Base-by-base conservation (phyloP, 2,113 vertebrate genomes). In the Paracanthobrama guichenoti region DNA sequence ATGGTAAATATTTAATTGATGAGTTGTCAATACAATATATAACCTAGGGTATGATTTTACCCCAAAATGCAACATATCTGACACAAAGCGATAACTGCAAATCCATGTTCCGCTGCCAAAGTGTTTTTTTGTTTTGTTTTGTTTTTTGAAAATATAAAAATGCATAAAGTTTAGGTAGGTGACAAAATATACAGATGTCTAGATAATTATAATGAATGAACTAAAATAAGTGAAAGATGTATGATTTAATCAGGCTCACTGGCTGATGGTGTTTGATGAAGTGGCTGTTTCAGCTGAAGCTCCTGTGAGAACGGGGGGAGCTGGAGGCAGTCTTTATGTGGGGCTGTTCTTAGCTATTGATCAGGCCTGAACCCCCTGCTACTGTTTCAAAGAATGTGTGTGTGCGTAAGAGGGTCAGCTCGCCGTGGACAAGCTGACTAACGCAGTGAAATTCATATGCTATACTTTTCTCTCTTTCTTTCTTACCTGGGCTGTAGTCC, bases 251-350 rank as follows among this genome's bases (percentile, higher is more conserved):
- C 7, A 53, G 73, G 14, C 73, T 75, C 26, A 24, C 9, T 28
- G 6, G 28, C 46, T 75, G 16, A 75, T 28, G 20, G 26, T 53
- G 46, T 74, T 4, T 31, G 73, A 31, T 75, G 46, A 75, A 53
- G 46, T 74, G 24, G 8, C 44, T 9, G 46, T 39, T 28, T 64
- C 12, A 64, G 60, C 60, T 28, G 48, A 50, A 46, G 87, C 39
- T 39, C 39, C 39, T 39, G 7, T 39, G 39, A 39, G 39, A 39
- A 39, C 39, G 39, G 39, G 39, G 35, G 39, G 39, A 39, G 39
- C 1, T 39, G 39, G 39, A 39, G 24, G 81, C 86, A 84, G 73
- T 82, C 85, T 91, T 90, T 92, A 93, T 91, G 90, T 67, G 64
- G 91, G 88, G 39, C 4, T 62, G 85, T 84, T 87, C 86, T 53